Base-by-base conservation (phyloP, 2,113 vertebrate genomes). In the Sinocyclocheilus anshuiensis region DNA sequence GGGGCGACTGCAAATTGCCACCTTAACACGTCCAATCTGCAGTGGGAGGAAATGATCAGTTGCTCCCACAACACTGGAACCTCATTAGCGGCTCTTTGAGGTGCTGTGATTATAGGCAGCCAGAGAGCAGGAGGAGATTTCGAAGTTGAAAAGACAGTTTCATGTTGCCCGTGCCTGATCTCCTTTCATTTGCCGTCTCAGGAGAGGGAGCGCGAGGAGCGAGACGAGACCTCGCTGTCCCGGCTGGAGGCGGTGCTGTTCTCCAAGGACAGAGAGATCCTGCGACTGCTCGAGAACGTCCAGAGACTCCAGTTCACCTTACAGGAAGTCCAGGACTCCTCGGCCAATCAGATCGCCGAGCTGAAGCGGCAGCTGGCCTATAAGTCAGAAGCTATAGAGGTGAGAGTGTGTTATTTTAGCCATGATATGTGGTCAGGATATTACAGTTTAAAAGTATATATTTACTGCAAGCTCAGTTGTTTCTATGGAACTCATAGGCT, bases 201-300 rank as follows among this genome's bases (percentile, higher is more conserved):
- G 98, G 97, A 78, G 53, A 53, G 59, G 84, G 76, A 97, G 86
- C 90, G 94, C 6, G 91, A 88, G 0, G 92, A 96, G 87, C 90
- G 94, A 7, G 91, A 88, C 0, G 92, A 96, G 87, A 93, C 95
- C 91, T 93, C 96, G 5, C 94, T 95, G 72, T 94, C 97, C 0
- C 94, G 95, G 90, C 85, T 99, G 85, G 98, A 99, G 92, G 95
- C 94, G 0, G 93, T 96, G 0, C 92, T 99, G 89, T 95, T 97
- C 74, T 95, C 96, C 87, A 99, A 99, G 94, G 98, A 99, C 93
- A 93, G 96, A 29, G 98, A 99, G 94, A 98, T 99, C 92, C 95
- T 99, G 50, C 92, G 96, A 18, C 96, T 99, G 33, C 94, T 99
- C 5, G 98, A 97, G 88, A 98, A 98, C 0, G 92, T 98, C 4